Evolutionary conservation across 2,797 vertebrate genomes (phyloP).

Genomic region (Scolopax bukidnonensis): DNA sequence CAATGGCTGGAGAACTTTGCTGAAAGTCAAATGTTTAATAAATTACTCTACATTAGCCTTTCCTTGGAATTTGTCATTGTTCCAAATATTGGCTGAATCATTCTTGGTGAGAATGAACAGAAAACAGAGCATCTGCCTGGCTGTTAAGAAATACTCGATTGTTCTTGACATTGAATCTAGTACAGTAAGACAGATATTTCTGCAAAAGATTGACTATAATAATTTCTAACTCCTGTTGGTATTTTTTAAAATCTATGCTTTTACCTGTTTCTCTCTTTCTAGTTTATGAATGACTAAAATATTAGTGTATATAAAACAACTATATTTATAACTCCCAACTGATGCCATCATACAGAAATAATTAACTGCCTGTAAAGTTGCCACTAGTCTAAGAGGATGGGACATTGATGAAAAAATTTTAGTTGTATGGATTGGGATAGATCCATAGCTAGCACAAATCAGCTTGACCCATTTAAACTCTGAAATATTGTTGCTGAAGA

Average conservation of each 20-base stretch:
- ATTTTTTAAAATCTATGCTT: background rate
- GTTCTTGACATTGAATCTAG: background rate
- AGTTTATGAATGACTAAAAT: background rate
- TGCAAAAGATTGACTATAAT: background rate
- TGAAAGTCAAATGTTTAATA: slow-evolving; percentile 1
- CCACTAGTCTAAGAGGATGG: background rate
- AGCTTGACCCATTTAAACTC: background rate
- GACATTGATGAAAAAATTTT: background rate
- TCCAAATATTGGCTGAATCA: background rate
- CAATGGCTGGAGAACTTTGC: background rate
- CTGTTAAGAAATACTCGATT: background rate
- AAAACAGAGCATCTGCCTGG: slow-evolving; percentile 8
- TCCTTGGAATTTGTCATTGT: background rate
- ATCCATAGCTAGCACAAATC: background rate
- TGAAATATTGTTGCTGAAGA: background rate
- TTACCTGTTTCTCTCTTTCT: background rate
- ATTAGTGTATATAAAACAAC: background rate
- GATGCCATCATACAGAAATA: background rate
- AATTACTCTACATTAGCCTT: background rate
- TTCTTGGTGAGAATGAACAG: background rate
- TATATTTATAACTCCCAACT: background rate
- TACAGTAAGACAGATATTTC: background rate
- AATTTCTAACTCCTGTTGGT: background rate
- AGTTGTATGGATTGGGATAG: accelerated
- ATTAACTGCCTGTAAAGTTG: background rate